Conservation (phyloP, 2,888 invertebrate species). For the Dilophus febrilis region DNA sequence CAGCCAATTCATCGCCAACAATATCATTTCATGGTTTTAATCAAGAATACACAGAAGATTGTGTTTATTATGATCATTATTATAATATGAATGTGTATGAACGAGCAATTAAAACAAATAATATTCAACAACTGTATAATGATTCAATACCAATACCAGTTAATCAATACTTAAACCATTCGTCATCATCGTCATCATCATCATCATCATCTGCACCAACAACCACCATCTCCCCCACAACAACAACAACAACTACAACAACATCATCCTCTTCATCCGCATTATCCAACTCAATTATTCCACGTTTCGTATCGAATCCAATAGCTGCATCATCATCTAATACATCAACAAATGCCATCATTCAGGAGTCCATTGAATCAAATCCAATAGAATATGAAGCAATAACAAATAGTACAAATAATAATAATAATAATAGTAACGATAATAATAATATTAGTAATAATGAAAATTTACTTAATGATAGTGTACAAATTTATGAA, state of each 20-base stretch:
- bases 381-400: neutral
- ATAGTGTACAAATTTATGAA: slow-evolving; percentile 50
- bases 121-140: slow-evolving; percentile 4
- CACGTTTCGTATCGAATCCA: no score
- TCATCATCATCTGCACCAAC: slow-evolving; percentile 12
- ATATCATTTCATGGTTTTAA: no score
- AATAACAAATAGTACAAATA: neutral
- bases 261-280: slow-evolving; percentile 9
- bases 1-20: no score
- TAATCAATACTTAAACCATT: no score
- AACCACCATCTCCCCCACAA: slow-evolving; percentile 17
- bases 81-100: no score
- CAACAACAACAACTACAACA: slow-evolving; percentile 26
- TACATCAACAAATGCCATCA: no score
- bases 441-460: neutral
- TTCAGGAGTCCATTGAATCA: neutral
- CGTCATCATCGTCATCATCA: no score
- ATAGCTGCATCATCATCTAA: no score
- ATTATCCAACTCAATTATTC: neutral
- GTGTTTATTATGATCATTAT: no score
- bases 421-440: neutral
- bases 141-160: slow-evolving; percentile 11
- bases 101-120: no score
- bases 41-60: no score
- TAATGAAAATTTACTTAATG: slow-evolving; percentile 25